Evolutionary conservation across 1,140 invertebrate genomes (phyloP).

Genomic region (Papilio glaucus): DNA sequence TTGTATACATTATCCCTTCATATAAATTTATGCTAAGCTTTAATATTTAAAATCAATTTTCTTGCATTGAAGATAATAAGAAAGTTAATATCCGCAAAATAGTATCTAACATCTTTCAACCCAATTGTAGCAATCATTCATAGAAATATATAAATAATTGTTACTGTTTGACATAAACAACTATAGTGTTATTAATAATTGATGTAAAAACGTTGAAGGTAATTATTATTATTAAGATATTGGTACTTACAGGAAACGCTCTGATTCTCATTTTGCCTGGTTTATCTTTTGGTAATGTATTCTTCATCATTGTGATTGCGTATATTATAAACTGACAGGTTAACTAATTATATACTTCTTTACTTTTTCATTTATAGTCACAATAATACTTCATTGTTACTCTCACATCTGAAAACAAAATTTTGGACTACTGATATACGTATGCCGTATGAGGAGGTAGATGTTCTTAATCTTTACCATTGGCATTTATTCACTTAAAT

Average conservation of each 20-base stretch:
- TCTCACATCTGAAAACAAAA: conserved; percentile 73
- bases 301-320: conserved; percentile 86
- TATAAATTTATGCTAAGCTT: too few relatives aligned
- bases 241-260: conserved; percentile 95
- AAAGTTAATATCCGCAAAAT: too few relatives aligned
- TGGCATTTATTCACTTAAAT: not conserved
- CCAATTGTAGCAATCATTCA: not conserved
- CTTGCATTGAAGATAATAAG: too few relatives aligned
- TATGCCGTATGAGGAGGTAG: conserved; percentile 9
- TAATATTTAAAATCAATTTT: too few relatives aligned
- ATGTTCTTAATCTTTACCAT: not conserved
- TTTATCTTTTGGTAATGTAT: conserved; percentile 90
- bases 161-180: not conserved
- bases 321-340: conserved; percentile 55
- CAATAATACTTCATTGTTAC: conserved; percentile 74
- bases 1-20: too few relatives aligned
- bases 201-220: conserved; percentile 27
- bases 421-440: conserved; percentile 28
- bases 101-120: not conserved
- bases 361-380: conserved; percentile 68
- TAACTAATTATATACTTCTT: conserved; percentile 52
- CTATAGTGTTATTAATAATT: not conserved
- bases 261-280: conserved; percentile 98
- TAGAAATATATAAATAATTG: not conserved
- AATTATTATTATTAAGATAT: too few relatives aligned